A percentile compares a stretch with the other conserved stretches of the same genome.
phyloP scores from a whole-genome alignment of 1,140 invertebrate genomes.

The Drosophila littoralis region DNA sequence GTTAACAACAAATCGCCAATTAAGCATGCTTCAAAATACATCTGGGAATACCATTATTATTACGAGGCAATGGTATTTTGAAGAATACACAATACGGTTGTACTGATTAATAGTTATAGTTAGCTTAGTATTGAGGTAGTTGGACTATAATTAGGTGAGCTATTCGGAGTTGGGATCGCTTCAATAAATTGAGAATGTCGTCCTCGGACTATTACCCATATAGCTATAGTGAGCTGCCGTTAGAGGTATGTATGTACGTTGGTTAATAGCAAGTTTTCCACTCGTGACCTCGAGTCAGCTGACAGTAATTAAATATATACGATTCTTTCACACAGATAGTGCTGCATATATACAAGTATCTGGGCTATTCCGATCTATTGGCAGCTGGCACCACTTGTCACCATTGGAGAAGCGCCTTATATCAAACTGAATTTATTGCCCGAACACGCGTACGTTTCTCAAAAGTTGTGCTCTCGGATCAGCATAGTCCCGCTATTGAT shows the following conservation, averaged over 20 bases:
- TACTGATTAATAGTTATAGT: constrained; percentile 39
- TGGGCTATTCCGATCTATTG: constrained; percentile 86
- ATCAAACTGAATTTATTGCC: constrained; percentile 86
- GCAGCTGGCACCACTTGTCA: constrained; percentile 86
- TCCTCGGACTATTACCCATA: constrained; percentile 40
- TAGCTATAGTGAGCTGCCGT: constrained; percentile 75
- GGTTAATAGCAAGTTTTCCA: neutral
- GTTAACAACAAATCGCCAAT: too few species aligned
- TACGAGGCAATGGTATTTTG: constrained; percentile 16
- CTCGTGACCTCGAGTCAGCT: constrained; percentile 65
- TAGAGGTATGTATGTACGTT: constrained; percentile 68
- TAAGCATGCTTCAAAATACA: neutral
- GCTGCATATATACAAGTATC: constrained; percentile 87
- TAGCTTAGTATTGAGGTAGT: constrained; percentile 34
- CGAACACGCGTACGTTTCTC: constrained; percentile 86
- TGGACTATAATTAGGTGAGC: constrained; percentile 26
- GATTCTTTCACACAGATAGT: constrained; percentile 85
- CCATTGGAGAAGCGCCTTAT: constrained; percentile 87
- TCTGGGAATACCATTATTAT: neutral
- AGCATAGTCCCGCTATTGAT: constrained; percentile 84
- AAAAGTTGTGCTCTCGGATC: constrained; percentile 85
- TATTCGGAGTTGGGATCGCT: constrained; percentile 16
- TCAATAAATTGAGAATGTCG: constrained; percentile 47
- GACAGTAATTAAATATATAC: constrained; percentile 47
- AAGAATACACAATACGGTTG: constrained; percentile 16